Conservation (phyloP, 2,888 invertebrate genomes). For the Drosophila paramelanica region DNA sequence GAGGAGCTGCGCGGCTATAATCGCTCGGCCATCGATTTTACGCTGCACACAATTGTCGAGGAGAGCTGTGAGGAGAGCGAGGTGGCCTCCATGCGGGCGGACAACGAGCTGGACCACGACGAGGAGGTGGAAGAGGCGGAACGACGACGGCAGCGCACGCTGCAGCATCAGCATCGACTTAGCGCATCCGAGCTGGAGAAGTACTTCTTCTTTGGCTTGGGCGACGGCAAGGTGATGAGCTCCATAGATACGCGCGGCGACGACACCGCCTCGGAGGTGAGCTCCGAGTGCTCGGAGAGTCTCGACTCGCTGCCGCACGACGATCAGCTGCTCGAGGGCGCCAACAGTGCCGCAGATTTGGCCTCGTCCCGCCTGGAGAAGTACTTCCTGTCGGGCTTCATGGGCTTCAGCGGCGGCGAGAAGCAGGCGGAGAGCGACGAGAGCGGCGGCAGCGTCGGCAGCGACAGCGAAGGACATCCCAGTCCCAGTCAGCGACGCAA, state of each 20-base stretch:
- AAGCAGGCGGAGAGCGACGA: conserved; percentile 89
- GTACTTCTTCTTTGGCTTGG: conserved; percentile 95
- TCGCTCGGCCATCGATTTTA: conserved; percentile 93
- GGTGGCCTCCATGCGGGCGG: conserved; percentile 87
- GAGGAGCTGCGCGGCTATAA: conserved; percentile 94
- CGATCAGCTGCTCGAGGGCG: conserved; percentile 86
- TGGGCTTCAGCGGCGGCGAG: conserved; percentile 90
- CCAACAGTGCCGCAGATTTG: conserved; percentile 89
- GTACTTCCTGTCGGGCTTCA: conserved; percentile 94
- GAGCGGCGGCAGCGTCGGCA: conserved; percentile 91
- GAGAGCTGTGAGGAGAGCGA: conserved; percentile 98
- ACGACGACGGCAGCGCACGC: conserved; percentile 84
- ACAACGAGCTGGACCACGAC: conserved; percentile 66
- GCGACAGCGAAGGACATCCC: conserved; percentile 94
- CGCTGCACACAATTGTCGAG: conserved; percentile 96
- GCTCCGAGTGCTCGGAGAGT: conserved; percentile 94
- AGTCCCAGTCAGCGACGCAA: conserved; percentile 95
- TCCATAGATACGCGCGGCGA: conserved; percentile 87
- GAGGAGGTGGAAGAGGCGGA: conserved; percentile 62
- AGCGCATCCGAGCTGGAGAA: conserved; percentile 95
- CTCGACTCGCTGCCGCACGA: conserved; percentile 88
- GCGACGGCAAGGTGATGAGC: conserved; percentile 87
- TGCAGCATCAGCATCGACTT: conserved; percentile 87
- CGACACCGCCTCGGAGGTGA: conserved; percentile 90
- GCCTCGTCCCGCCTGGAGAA: conserved; percentile 94